A percentile compares a stretch with the other conserved stretches of the same genome.
Evolutionary conservation across 2,797 vertebrate genomes (phyloP).

Genomic region (Spinibarbus caldwelli): DNA sequence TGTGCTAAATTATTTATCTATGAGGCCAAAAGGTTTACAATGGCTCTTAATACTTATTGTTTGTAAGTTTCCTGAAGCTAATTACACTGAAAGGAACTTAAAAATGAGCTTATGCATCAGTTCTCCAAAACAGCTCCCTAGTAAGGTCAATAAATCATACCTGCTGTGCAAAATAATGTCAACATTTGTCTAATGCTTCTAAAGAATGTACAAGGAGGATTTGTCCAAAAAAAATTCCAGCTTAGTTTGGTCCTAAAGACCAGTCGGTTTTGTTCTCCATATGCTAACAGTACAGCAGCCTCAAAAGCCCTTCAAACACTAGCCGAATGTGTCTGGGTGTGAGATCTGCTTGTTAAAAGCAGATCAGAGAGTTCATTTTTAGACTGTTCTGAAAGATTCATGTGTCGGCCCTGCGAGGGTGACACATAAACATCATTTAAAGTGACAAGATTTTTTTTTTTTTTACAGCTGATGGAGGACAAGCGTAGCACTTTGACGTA

Average conservation of each 20-base stretch:
- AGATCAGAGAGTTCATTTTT: not conserved
- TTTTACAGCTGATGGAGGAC: not conserved
- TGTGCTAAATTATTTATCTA: not conserved
- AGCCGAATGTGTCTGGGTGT: not conserved
- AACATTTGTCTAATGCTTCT: not conserved
- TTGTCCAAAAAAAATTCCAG: not conserved
- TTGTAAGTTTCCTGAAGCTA: not conserved
- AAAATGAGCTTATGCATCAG: not conserved
- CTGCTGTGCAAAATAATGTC: not conserved
- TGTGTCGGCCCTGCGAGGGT: not conserved
- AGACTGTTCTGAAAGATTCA: conserved; percentile 16
- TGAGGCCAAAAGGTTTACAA: not conserved
- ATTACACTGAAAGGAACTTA: not conserved
- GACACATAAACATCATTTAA: conserved; percentile 31
- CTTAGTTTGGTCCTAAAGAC: not conserved
- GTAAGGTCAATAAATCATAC: not conserved
- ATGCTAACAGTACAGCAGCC: not conserved
- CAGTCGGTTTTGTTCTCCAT: not conserved
- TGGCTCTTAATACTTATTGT: not conserved
- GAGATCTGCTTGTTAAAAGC: conserved; percentile 10
- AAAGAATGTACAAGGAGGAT: not conserved
- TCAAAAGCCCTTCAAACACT: not conserved
- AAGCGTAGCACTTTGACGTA: not conserved
- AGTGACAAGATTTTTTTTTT: not conserved
- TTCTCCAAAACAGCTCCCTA: not conserved